These are phyloP conservation scores for Psammodynastes pulverulentus DNA, from an alignment of 2,113 vertebrate genomes.

Conservation along the genomic window DNA sequence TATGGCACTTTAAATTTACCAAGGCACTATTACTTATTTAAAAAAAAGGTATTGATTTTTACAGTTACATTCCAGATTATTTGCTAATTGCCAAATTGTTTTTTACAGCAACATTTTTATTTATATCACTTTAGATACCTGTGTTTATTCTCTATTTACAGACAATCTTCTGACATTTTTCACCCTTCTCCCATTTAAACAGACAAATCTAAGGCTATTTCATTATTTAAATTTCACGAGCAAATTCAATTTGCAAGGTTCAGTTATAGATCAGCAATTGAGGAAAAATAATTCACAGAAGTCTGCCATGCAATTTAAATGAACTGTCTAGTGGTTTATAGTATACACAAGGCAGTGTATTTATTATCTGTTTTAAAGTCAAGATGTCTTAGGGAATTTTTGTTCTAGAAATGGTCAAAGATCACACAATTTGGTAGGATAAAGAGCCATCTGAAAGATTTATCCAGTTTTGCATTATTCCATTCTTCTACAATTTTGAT, in stretches of 20 bases:
- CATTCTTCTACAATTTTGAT: not conserved
- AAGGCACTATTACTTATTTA: slow-evolving; percentile 46
- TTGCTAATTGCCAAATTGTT: slow-evolving; percentile 28
- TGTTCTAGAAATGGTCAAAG: not conserved
- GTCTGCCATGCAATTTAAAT: not conserved
- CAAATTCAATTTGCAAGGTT: not conserved
- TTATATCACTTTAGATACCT: not conserved
- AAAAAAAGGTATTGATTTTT: slow-evolving; percentile 40
- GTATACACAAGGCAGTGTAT: not conserved
- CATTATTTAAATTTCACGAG: not conserved
- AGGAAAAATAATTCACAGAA: slow-evolving; percentile 9
- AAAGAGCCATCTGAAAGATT: not conserved
- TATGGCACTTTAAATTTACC: slow-evolving; percentile 59
- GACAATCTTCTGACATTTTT: not conserved
- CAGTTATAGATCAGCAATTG: slow-evolving; percentile 3
- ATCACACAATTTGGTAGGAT: not conserved
- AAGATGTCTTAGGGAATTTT: not conserved
- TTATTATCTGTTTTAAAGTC: not conserved
- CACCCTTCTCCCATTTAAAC: not conserved
- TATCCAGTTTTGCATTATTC: not conserved
- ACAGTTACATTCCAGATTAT: slow-evolving; percentile 12
- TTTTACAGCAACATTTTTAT: slow-evolving; percentile 38
- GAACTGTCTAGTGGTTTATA: not conserved
- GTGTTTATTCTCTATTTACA: not conserved
- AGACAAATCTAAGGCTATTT: not conserved